Evolutionary conservation across 2,113 vertebrate genomes (phyloP), one percentile per base, ranked within the genome.

Genomic region (Phodopus roborovskii): DNA sequence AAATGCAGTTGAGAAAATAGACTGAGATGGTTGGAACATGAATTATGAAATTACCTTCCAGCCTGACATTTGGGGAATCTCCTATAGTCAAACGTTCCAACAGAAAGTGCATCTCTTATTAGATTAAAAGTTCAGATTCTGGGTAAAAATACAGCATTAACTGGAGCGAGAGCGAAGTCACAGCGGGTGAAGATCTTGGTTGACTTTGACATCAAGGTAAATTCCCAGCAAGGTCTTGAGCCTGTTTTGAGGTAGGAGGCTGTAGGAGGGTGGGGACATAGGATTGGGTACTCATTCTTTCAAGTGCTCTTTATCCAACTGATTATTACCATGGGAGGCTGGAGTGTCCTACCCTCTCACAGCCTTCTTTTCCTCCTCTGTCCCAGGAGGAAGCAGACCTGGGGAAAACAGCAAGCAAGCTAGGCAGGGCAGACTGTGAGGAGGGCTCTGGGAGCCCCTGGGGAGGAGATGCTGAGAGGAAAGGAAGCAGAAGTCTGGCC

Each of bases 1-100:
- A 68, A 75, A 78, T 83, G 88, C 74, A 70, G 75, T 12, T 58
- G 92, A 93, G 79, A 82, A 95, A 82, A 89, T 94, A 92, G n/a
- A 85, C 9, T 36, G 88, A 91, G 39, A 30, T 30, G 30, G 45
- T 70, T 86, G 36, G 68, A 62, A 68, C 48, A 92, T n/a, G 45
- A 53, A 53, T 71, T 53, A 53, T 16, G 48, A 96, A 95, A 92
- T 82, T 87, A 91, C 4, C 88, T 94, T 89, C 86, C 60, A 84
- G 73, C 68, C 39, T 71, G 94, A 83, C 83, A 71, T 71, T 56
- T 87, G 42, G 7, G 17, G 30, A 90, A 83, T 94, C 60, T 90
- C 64, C n/a, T 58, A 36, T 74, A 92, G 82, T 64, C 56, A 6
- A 71, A 92, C 26, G 24, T 91, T 85, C 70, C 74, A 53, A 33